phyloP scores from a whole-genome alignment of 2,797 vertebrate genomes.

The Geotrypetes seraphini region DNA sequence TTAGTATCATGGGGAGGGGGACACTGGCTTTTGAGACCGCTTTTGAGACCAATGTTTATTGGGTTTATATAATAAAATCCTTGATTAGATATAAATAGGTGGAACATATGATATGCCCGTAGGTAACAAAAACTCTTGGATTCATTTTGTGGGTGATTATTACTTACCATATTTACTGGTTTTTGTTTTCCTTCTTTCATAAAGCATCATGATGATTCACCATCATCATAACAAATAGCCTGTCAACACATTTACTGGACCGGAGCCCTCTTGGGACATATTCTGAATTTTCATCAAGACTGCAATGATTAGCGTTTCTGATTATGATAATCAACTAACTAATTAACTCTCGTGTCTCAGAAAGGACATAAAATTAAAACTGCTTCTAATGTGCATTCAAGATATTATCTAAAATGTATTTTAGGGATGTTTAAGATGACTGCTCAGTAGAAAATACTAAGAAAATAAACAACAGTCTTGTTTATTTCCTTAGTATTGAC shows the following conservation, averaged over 20 bases:
- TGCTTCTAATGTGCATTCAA: constrained; percentile 14
- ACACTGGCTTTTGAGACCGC: too few relatives aligned
- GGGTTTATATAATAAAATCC: too few relatives aligned
- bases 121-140: neutral
- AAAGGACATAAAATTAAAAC: constrained; percentile 29
- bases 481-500: too few relatives aligned
- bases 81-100: too few relatives aligned
- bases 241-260: constrained; percentile 50
- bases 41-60: too few relatives aligned
- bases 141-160: constrained; percentile 11
- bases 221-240: constrained; percentile 46
- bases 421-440: too few relatives aligned
- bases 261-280: constrained; percentile 43
- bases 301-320: constrained; percentile 53
- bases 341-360: constrained; percentile 51
- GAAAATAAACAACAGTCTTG: too few relatives aligned
- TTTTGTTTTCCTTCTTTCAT: constrained; percentile 27
- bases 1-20: too few relatives aligned
- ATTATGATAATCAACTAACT: constrained; percentile 61
- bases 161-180: constrained; percentile 15
- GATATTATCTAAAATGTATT: neutral
- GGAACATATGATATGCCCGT: too few relatives aligned
- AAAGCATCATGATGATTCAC: constrained; percentile 25
- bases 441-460: too few relatives aligned
- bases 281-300: constrained; percentile 55